Evolutionary conservation across 2,113 vertebrate species (phyloP).

Genomic region (Bufo bufo): DNA sequence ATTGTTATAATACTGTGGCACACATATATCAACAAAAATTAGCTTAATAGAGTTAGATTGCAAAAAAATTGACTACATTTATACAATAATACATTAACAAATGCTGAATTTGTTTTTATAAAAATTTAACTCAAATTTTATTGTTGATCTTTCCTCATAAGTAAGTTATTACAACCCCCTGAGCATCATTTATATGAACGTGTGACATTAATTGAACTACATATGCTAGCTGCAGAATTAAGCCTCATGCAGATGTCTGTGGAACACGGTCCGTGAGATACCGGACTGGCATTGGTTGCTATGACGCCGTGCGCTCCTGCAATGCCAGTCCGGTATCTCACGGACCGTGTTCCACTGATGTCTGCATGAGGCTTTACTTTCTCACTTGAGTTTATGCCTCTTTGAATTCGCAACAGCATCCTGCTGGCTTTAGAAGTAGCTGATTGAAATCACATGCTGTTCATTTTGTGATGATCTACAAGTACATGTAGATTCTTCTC

Average conservation of each 20-base stretch:
- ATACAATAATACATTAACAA: too few species aligned
- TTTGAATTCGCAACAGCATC: neutral
- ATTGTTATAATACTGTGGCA: neutral
- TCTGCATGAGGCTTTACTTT: neutral
- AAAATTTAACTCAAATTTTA: neutral
- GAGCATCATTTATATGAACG: neutral
- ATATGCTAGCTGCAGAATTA: neutral
- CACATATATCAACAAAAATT: neutral
- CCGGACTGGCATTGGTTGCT: too few species aligned
- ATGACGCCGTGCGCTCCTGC: too few species aligned
- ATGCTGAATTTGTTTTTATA: neutral
- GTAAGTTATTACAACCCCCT: neutral
- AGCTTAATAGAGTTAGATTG: neutral
- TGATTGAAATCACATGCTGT: neutral
- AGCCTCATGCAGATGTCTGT: too few species aligned
- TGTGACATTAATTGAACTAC: neutral
- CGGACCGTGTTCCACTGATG: too few species aligned
- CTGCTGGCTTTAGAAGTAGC: neutral
- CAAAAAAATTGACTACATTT: neutral
- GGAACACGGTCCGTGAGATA: too few species aligned
- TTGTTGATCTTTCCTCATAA: neutral
- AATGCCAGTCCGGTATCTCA: too few species aligned
- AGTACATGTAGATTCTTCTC: neutral
- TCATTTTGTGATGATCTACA: neutral
- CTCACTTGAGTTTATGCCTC: neutral